Percentiles rank a stretch among this genome's conserved stretches.
Evolutionary conservation across 2,113 vertebrate species (phyloP).

Genomic region (Rafetus swinhoei): DNA sequence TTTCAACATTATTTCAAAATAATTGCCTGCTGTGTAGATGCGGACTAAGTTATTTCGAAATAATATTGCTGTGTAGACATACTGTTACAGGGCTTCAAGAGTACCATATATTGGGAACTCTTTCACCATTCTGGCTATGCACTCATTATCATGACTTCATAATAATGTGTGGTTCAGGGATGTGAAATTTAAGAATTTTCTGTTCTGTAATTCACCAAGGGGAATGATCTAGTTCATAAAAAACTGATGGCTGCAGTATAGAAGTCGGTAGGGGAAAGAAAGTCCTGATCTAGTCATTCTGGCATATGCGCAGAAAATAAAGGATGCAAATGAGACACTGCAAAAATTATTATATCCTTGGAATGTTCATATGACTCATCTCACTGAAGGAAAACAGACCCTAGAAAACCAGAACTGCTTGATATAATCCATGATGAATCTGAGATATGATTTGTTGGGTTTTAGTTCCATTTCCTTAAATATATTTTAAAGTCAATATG

Average conservation of each 20-base stretch:
- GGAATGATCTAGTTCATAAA: background rate
- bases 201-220: background rate
- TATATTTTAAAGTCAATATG: background rate
- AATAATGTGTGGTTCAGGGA: background rate
- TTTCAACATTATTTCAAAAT: too few relatives aligned
- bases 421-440: conserved; percentile 18
- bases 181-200: background rate
- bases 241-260: background rate
- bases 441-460: background rate
- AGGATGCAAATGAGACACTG: conserved; percentile 35
- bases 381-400: conserved; percentile 9
- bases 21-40: too few relatives aligned
- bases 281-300: background rate
- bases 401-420: conserved; percentile 11
- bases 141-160: conserved; percentile 2
- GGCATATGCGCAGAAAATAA: background rate
- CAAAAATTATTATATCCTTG: too few relatives aligned
- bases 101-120: background rate
- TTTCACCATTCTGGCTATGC: background rate
- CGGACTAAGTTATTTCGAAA: too few relatives aligned
- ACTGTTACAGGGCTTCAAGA: background rate
- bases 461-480: background rate
- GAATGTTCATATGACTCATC: background rate
- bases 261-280: background rate
- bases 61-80: too few relatives aligned